phyloP scores from a whole-genome alignment of 2,797 vertebrate species.

The Spinus olivaceus region DNA sequence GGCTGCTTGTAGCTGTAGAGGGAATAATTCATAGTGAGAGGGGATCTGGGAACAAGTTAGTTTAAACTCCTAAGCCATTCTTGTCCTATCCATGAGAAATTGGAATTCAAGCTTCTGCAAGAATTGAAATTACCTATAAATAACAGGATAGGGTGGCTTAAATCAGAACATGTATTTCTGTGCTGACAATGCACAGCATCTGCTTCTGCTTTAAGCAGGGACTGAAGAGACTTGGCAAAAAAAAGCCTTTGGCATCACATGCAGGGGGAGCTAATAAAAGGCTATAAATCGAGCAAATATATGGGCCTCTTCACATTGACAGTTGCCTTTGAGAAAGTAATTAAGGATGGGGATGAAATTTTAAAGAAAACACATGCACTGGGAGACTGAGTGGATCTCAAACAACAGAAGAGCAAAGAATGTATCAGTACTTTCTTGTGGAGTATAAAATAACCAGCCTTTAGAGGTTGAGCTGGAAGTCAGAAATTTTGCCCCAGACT shows the following conservation, averaged over 20 bases:
- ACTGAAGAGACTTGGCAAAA: slow-evolving; percentile 43
- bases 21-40: not conserved
- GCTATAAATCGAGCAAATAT: slow-evolving; percentile 38
- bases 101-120: not conserved
- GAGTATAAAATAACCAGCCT: not conserved
- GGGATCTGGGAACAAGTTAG: not conserved
- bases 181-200: slow-evolving; percentile 38
- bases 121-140: slow-evolving; percentile 33
- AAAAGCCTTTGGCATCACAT: slow-evolving; percentile 33
- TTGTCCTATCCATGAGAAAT: not conserved
- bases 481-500: not conserved
- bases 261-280: slow-evolving; percentile 40
- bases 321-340: slow-evolving; percentile 48
- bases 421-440: not conserved
- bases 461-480: not conserved
- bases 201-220: slow-evolving; percentile 56
- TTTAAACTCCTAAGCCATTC: not conserved
- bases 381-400: not conserved
- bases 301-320: slow-evolving; percentile 45
- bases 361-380: slow-evolving; percentile 44
- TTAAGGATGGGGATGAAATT: slow-evolving; percentile 25
- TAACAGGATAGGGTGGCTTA: not conserved
- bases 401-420: not conserved
- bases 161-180: slow-evolving; percentile 37
- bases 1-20: not conserved